A percentile compares a stretch with the other conserved stretches of the same genome.
Evolutionary conservation across 2,797 vertebrate genomes (phyloP).

Genomic region (Notolepis coatsorum): DNA sequence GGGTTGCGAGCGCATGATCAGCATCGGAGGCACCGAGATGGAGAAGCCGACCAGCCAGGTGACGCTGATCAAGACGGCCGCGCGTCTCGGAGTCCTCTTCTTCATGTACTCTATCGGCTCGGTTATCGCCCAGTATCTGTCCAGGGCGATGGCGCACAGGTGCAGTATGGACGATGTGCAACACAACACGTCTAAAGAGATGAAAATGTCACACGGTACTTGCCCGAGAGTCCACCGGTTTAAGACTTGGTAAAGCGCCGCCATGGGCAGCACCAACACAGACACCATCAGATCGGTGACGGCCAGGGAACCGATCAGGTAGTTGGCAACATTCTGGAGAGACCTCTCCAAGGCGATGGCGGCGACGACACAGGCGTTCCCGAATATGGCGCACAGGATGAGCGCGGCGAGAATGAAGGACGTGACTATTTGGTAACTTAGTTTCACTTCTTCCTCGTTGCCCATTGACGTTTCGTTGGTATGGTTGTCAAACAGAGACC

Average conservation of each 20-base stretch:
- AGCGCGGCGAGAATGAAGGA: slow-evolving; percentile 88
- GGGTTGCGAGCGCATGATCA: slow-evolving; percentile 93
- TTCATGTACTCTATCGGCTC: slow-evolving; percentile 95
- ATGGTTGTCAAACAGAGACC: slow-evolving; percentile 53
- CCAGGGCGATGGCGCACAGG: slow-evolving; percentile 94
- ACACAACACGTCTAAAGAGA: slow-evolving; percentile 93
- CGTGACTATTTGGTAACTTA: slow-evolving; percentile 86
- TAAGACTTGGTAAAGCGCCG: slow-evolving; percentile 92
- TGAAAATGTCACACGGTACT: slow-evolving; percentile 93
- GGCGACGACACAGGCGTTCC: slow-evolving; percentile 88
- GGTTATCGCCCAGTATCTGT: slow-evolving; percentile 96
- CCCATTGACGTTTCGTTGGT: slow-evolving; percentile 33
- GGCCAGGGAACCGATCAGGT: slow-evolving; percentile 95
- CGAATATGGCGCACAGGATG: slow-evolving; percentile 90
- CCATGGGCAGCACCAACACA: slow-evolving; percentile 96
- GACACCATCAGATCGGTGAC: slow-evolving; percentile 97
- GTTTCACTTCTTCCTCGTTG: slow-evolving; percentile 63
- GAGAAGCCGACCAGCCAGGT: slow-evolving; percentile 96
- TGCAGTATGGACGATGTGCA: slow-evolving; percentile 97
- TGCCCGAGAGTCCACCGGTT: slow-evolving; percentile 96
- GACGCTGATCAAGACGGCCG: slow-evolving; percentile 91
- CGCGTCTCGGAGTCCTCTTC: slow-evolving; percentile 92
- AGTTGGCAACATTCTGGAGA: slow-evolving; percentile 95
- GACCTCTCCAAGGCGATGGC: slow-evolving; percentile 94
- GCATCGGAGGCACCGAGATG: slow-evolving; percentile 93